Conservation (phyloP, 2,113 vertebrate species). For the Oryzias woworae region DNA sequence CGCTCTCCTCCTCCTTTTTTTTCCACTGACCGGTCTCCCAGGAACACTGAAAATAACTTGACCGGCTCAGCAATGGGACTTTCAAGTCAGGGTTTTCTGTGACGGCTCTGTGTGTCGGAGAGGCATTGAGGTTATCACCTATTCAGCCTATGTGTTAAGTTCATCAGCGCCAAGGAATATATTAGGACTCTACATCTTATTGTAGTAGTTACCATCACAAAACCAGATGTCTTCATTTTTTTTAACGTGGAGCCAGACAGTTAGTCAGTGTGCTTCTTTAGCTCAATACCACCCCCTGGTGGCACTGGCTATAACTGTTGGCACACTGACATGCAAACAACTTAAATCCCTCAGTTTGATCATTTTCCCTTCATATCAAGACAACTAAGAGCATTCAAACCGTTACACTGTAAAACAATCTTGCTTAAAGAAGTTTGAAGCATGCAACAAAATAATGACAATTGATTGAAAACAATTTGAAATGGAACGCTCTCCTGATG, state of each 20-base stretch:
- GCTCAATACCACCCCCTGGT: slow-evolving; percentile 83
- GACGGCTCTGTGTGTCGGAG: slow-evolving; percentile 50
- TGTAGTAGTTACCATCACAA: slow-evolving; percentile 70
- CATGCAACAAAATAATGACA: slow-evolving; percentile 21
- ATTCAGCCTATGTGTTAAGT: slow-evolving; percentile 36
- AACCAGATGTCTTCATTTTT: slow-evolving; percentile 71
- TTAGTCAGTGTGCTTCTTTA: slow-evolving; percentile 52
- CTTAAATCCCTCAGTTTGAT: slow-evolving; percentile 54
- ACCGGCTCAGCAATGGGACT: slow-evolving; percentile 75
- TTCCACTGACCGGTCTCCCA: slow-evolving; percentile 73
- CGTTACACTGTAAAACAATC: slow-evolving; percentile 32
- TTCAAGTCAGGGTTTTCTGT: slow-evolving; percentile 65
- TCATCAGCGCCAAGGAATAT: slow-evolving; percentile 46
- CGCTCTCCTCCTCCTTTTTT: slow-evolving; percentile 36
- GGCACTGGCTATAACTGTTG: slow-evolving; percentile 58
- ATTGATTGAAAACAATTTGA: slow-evolving; percentile 25
- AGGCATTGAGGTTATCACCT: slow-evolving; percentile 30
- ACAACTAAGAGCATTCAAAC: slow-evolving; percentile 46
- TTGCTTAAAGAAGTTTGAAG: slow-evolving; percentile 23
- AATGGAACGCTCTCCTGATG: not conserved
- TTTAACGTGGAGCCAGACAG: slow-evolving; percentile 61
- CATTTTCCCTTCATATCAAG: slow-evolving; percentile 41
- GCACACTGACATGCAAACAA: slow-evolving; percentile 67
- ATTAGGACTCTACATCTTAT: slow-evolving; percentile 46
- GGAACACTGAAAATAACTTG: slow-evolving; percentile 78